Conservation (phyloP, 2,888 invertebrate species). For the Eupithecia subumbrata region DNA sequence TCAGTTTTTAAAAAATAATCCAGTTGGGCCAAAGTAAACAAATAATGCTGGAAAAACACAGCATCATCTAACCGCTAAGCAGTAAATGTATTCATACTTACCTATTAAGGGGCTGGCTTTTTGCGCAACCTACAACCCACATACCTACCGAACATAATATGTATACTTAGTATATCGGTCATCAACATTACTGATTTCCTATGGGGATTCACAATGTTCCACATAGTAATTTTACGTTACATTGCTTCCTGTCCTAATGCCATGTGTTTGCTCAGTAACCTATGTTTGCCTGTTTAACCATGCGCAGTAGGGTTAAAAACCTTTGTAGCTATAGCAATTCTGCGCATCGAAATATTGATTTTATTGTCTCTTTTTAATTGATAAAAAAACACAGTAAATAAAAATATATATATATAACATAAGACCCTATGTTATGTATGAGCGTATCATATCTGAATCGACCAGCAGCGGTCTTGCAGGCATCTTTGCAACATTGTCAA, state of each 20-base stretch:
- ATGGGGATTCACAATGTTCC: neutral
- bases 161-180: neutral
- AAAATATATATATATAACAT: too few species aligned
- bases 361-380: too few species aligned
- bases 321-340: neutral
- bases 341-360: neutral
- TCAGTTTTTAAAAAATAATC: too few species aligned
- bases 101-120: neutral
- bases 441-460: too few species aligned
- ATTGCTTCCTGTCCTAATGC: neutral
- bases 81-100: too few species aligned
- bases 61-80: too few species aligned
- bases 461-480: too few species aligned
- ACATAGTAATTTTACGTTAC: constrained; percentile 4
- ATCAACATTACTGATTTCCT: neutral
- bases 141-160: neutral
- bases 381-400: too few species aligned
- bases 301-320: neutral
- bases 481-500: too few species aligned
- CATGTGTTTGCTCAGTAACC: neutral
- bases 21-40: too few species aligned
- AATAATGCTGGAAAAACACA: too few species aligned
- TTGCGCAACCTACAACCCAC: neutral
- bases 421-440: too few species aligned
- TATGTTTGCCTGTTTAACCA: neutral